phyloP scores from a whole-genome alignment of 1,140 invertebrate genomes.

The Grapholita molesta region DNA sequence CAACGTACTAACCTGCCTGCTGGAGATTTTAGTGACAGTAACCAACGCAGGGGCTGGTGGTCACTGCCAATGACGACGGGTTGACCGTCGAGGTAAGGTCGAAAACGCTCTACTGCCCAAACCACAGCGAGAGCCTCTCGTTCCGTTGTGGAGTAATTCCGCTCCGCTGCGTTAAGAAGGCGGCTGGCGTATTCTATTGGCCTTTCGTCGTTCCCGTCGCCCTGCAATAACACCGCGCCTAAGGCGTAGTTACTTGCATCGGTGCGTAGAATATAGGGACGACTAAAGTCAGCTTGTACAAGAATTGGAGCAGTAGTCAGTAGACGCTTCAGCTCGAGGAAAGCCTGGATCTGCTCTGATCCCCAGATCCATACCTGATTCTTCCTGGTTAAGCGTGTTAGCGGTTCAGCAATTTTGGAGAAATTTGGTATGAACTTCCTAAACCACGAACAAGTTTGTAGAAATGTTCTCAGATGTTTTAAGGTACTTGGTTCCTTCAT shows the following conservation, averaged over 20 bases:
- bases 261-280: slow-evolving; percentile 35
- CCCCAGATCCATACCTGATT: slow-evolving; percentile 34
- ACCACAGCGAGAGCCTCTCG: slow-evolving; percentile 71
- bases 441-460: slow-evolving; percentile 46
- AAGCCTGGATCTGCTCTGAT: slow-evolving; percentile 1
- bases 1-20: slow-evolving; percentile 62
- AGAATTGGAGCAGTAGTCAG: background rate
- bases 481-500: slow-evolving; percentile 35
- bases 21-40: slow-evolving; percentile 60
- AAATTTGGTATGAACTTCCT: slow-evolving; percentile 54
- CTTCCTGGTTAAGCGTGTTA: slow-evolving; percentile 48
- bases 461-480: slow-evolving; percentile 26
- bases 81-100: slow-evolving; percentile 49
- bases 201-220: slow-evolving; percentile 40
- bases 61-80: slow-evolving; percentile 39
- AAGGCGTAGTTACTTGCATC: slow-evolving; percentile 44
- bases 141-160: slow-evolving; percentile 67
- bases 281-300: slow-evolving; percentile 24
- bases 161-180: slow-evolving; percentile 55
- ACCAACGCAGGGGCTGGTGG: slow-evolving; percentile 72
- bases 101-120: slow-evolving; percentile 62
- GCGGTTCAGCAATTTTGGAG: slow-evolving; percentile 44
- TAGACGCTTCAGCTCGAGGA: background rate
- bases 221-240: slow-evolving; percentile 44
- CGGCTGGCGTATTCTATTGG: slow-evolving; percentile 67